Conservation (phyloP, 2,888 invertebrate species). For the Bombylius major region DNA sequence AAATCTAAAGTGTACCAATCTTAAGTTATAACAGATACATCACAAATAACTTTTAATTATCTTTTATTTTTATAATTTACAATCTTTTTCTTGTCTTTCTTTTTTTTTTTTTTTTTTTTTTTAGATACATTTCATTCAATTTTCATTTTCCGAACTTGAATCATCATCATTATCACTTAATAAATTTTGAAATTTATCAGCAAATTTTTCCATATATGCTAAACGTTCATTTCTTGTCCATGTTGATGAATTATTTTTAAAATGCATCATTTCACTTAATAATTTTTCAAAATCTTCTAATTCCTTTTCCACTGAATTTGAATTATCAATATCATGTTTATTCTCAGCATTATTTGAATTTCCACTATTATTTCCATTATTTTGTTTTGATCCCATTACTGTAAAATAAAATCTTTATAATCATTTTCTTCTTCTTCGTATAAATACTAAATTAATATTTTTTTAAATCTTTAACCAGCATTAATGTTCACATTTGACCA, state of each 20-base stretch:
- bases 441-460: no score
- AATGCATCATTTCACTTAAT: conserved; percentile 19
- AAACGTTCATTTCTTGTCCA: conserved; percentile 20
- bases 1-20: no score
- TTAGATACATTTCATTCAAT: background rate
- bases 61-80: no score
- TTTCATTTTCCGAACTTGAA: conserved; percentile 1
- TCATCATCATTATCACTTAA: conserved; percentile 15
- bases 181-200: conserved; percentile 18
- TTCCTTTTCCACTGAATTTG: conserved; percentile 15
- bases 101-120: no score
- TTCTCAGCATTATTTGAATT: background rate
- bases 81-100: no score
- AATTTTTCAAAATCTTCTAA: conserved; percentile 20
- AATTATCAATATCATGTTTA: background rate
- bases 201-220: conserved; percentile 19
- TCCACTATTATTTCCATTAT: no score
- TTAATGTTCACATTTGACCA: conserved; percentile 19
- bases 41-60: no score
- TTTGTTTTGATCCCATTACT: no score
- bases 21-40: no score
- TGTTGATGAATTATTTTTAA: conserved; percentile 17
- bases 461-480: background rate
- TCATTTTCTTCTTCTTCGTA: no score
- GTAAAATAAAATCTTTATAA: no score